Percentiles rank a stretch among this genome's conserved stretches.
Conservation (phyloP, 2,888 invertebrate species). For the Drosophila suboccidentalis region DNA sequence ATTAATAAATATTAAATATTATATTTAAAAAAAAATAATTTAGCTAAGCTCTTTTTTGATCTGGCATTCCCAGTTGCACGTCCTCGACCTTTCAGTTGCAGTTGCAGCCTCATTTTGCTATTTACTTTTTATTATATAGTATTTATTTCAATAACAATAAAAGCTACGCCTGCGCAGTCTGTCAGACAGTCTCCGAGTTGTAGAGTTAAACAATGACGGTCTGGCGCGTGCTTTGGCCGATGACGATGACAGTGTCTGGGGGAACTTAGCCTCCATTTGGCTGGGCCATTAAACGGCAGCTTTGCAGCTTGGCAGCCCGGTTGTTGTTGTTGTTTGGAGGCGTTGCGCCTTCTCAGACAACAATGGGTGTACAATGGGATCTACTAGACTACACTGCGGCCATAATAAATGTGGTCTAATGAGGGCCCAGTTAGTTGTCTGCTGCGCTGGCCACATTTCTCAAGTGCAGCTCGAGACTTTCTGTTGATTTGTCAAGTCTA, state of each 20-base stretch:
- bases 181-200: conserved; percentile 44
- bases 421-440: conserved; percentile 31
- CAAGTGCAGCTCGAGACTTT: conserved; percentile 17
- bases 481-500: conserved; percentile 62
- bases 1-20: too few species aligned
- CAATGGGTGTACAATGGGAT: conserved; percentile 41
- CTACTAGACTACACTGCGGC: conserved; percentile 35
- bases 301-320: background rate
- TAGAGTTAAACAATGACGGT: conserved; percentile 48
- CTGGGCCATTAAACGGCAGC: conserved; percentile 60
- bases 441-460: conserved; percentile 36
- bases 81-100: conserved; percentile 64
- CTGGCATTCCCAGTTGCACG: conserved; percentile 30
- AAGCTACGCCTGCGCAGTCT: conserved; percentile 53
- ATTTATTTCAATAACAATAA: conserved; percentile 65
- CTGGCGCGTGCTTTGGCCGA: conserved; percentile 72
- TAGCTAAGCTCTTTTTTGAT: conserved; percentile 1
- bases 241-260: conserved; percentile 48
- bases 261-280: conserved; percentile 48
- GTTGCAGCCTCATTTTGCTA: conserved; percentile 32
- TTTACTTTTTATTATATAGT: conserved; percentile 14
- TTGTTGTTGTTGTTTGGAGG: conserved; percentile 46
- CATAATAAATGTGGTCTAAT: conserved; percentile 46
- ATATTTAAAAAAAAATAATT: background rate
- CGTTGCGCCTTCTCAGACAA: conserved; percentile 61